Conservation (phyloP, 35 echinoderm and acorn worm genomes). For the Antedon bifida region DNA sequence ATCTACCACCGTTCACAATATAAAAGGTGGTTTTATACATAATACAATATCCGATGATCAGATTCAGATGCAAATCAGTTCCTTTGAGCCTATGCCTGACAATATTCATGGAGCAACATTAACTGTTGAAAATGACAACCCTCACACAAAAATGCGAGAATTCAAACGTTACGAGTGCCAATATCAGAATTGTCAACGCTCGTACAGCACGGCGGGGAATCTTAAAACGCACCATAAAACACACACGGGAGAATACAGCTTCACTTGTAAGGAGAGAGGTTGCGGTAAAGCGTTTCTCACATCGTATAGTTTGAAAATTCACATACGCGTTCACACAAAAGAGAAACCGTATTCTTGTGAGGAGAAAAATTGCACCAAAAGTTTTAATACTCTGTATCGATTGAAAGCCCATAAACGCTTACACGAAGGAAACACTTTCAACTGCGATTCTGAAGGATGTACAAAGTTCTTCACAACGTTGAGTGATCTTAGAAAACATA, state of each 20-base stretch:
- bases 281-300: slow-evolving; percentile 98
- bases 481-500: slow-evolving; percentile 94
- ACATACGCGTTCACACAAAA: slow-evolving; percentile 96
- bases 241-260: slow-evolving; percentile 88
- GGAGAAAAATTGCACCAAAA: slow-evolving; percentile 70
- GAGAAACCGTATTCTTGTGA: slow-evolving; percentile 97
- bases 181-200: slow-evolving; percentile 24
- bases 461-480: slow-evolving; percentile 94
- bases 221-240: slow-evolving; percentile 92
- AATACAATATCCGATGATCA: slow-evolving; percentile 83
- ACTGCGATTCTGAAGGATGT: slow-evolving; percentile 82
- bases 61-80: slow-evolving; percentile 94
- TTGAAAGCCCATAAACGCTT: slow-evolving; percentile 89
- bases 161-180: slow-evolving; percentile 65
- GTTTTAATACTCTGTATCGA: slow-evolving; percentile 93
- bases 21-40: slow-evolving; percentile 67
- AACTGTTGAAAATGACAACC: slow-evolving; percentile 70
- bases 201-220: slow-evolving; percentile 90
- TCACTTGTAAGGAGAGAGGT: slow-evolving; percentile 71
- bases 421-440: slow-evolving; percentile 77
- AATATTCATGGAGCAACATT: slow-evolving; percentile 77
- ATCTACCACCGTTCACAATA: not conserved
- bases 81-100: slow-evolving; percentile 62
- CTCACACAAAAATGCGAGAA: slow-evolving; percentile 69
- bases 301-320: slow-evolving; percentile 94